phyloP scores from a whole-genome alignment of 2,888 invertebrate genomes.

The Pomacea canaliculata region DNA sequence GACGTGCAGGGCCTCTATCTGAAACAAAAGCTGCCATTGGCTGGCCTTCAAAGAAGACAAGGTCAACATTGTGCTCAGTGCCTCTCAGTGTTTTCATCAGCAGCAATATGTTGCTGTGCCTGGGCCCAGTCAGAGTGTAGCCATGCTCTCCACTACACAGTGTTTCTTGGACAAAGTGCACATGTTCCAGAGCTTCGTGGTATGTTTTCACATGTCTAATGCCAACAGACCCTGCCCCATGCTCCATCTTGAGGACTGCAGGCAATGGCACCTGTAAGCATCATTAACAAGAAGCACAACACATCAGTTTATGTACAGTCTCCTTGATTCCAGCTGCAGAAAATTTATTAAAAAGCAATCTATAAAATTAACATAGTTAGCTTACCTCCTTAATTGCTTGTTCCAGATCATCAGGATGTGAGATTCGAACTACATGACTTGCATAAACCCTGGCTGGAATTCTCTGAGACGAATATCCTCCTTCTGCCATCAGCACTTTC shows the following conservation, averaged over 20 bases:
- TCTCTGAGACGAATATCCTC: no score
- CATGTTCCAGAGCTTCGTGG: conserved; percentile 35
- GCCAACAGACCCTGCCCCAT: conserved; percentile 49
- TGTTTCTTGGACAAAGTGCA: conserved; percentile 27
- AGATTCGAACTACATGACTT: conserved; percentile 1
- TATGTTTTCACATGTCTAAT: conserved; percentile 39
- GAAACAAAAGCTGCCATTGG: conserved; percentile 30
- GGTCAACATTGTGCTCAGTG: conserved; percentile 33
- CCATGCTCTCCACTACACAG: conserved; percentile 35
- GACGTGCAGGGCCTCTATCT: conserved; percentile 29
- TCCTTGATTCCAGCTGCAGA: no score
- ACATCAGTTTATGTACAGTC: no score
- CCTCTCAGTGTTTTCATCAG: conserved; percentile 29
- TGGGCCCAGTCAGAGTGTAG: conserved; percentile 26
- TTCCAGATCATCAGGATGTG: not conserved
- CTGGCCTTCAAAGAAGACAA: conserved; percentile 23
- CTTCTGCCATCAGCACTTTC: not conserved
- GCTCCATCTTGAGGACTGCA: conserved; percentile 48
- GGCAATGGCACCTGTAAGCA: conserved; percentile 32
- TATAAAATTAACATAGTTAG: no score
- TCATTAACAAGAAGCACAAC: no score
- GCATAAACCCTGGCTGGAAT: not conserved
- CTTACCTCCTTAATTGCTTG: not conserved
- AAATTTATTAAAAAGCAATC: no score
- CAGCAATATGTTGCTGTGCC: conserved; percentile 23